Evolutionary conservation across 1,140 invertebrate species (phyloP).

Genomic region (Helicoverpa armigera): DNA sequence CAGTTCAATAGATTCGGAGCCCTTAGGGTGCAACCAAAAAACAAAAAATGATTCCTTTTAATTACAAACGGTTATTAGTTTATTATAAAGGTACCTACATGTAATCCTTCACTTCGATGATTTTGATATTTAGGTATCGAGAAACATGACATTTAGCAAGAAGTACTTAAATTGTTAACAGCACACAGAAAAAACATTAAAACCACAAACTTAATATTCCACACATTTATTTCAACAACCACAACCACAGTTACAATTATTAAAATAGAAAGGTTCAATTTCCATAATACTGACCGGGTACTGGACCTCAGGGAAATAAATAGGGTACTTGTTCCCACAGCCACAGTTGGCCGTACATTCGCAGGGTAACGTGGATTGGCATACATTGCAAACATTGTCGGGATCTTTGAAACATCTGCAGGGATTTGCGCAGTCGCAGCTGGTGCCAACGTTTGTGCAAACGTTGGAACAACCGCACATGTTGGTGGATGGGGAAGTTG

Average conservation of each 20-base stretch:
- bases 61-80: too few relatives aligned
- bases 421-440: not conserved
- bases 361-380: slow-evolving; percentile 48
- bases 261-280: slow-evolving; percentile 60
- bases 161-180: too few relatives aligned
- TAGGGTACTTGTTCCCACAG: slow-evolving; percentile 23
- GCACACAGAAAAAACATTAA: not conserved
- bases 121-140: too few relatives aligned
- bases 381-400: slow-evolving; percentile 45
- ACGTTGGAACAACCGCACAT: slow-evolving; percentile 4
- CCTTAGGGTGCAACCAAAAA: too few relatives aligned
- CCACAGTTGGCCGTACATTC: slow-evolving; percentile 48
- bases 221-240: slow-evolving; percentile 1
- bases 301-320: slow-evolving; percentile 67
- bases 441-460: not conserved
- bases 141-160: too few relatives aligned
- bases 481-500: slow-evolving; percentile 39
- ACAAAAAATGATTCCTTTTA: too few relatives aligned
- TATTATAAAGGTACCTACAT: too few relatives aligned
- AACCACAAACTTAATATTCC: not conserved
- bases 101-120: too few relatives aligned
- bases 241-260: slow-evolving; percentile 52
- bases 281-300: slow-evolving; percentile 61
- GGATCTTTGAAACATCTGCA: slow-evolving; percentile 48
- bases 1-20: too few relatives aligned